Percentiles rank a stretch among this genome's conserved stretches.
Conservation (phyloP, 2,113 vertebrate species). For the Columba janthina region DNA sequence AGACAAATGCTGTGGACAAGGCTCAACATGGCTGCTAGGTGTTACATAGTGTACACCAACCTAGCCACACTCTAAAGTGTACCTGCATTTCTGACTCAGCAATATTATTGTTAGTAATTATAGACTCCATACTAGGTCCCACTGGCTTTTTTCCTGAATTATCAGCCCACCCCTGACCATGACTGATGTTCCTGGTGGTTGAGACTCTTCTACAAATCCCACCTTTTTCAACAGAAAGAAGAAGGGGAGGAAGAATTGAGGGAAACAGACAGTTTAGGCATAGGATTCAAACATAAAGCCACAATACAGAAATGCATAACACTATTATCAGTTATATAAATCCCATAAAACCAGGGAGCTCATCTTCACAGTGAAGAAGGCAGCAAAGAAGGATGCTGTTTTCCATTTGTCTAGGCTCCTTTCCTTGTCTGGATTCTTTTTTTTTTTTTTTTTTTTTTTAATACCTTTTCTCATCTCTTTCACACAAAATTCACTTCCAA, state of each 20-base stretch:
- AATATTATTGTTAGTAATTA: neutral
- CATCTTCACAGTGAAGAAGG: neutral
- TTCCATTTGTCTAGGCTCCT: neutral
- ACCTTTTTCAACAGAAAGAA: neutral
- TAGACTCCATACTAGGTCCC: neutral
- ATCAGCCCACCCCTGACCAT: neutral
- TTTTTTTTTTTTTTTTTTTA: no score
- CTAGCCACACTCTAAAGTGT: neutral
- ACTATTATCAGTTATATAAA: accelerated
- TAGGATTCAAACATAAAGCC: neutral
- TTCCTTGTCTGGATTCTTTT: neutral
- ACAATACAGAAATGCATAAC: neutral
- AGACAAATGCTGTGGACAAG: accelerated
- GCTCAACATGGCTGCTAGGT: neutral
- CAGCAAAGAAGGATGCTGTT: neutral
- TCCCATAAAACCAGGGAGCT: neutral
- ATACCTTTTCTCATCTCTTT: neutral
- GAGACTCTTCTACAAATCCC: neutral
- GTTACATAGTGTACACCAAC: neutral
- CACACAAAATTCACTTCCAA: neutral
- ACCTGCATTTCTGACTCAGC: neutral
- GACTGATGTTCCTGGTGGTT: neutral
- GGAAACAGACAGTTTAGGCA: neutral
- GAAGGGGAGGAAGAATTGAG: neutral
- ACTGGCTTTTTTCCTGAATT: neutral